Evolutionary conservation across 35 echinoderm and acorn worm species (phyloP).

Genomic region (Acanthaster planci): DNA sequence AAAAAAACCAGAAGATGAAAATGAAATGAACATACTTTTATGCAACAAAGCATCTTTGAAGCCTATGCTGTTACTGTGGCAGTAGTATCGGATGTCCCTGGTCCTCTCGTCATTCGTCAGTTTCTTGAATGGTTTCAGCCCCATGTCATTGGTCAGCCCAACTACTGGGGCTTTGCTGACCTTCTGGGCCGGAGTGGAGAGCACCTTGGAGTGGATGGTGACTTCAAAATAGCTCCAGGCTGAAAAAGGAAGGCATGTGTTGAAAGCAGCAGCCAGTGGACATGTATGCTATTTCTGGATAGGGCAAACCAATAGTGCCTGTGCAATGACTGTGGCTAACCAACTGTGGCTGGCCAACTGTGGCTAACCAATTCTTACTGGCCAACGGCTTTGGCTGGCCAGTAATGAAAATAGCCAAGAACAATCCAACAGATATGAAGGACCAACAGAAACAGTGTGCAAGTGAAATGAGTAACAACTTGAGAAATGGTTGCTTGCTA

Average conservation of each 20-base stretch:
- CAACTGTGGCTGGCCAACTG: no score
- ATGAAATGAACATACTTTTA: constrained; percentile 58
- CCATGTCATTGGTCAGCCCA: constrained; percentile 69
- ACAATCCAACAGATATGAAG: no score
- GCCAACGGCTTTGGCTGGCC: no score
- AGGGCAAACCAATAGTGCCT: no score
- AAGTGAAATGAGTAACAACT: no score
- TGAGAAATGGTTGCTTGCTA: no score
- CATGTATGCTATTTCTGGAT: not conserved
- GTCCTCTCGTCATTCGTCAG: constrained; percentile 41
- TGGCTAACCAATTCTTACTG: no score
- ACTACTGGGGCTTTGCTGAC: constrained; percentile 64
- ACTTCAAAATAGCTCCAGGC: constrained; percentile 92
- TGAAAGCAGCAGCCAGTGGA: not conserved
- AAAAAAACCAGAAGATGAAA: not conserved
- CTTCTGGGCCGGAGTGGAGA: constrained; percentile 27
- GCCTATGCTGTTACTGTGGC: constrained; percentile 73
- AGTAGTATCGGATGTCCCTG: constrained; percentile 64
- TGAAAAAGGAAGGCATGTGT: constrained; percentile 34
- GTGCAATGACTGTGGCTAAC: no score
- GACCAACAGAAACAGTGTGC: no score
- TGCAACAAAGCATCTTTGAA: constrained; percentile 57
- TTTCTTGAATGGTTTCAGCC: constrained; percentile 47
- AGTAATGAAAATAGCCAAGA: no score
- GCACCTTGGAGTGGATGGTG: constrained; percentile 45